Evolutionary conservation across 2,888 invertebrate genomes (phyloP).

Genomic region (Hedychridium roseum): DNA sequence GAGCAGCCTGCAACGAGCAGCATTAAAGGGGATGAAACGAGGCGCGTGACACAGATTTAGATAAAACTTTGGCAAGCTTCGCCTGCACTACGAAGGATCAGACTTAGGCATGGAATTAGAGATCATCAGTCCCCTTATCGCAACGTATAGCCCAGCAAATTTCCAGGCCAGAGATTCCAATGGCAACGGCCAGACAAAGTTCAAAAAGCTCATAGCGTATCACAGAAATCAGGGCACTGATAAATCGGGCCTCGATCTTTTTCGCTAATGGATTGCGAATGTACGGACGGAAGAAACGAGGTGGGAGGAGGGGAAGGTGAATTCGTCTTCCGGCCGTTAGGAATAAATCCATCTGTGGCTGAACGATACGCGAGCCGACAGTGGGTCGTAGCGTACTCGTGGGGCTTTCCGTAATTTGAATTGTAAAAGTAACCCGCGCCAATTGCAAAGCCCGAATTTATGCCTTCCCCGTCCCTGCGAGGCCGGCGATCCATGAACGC

Average conservation of each 20-base stretch:
- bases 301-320: not conserved
- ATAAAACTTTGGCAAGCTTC: constrained; percentile 36
- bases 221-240: no score
- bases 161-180: no score
- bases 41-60: constrained; percentile 50
- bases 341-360: no score
- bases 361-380: no score
- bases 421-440: constrained; percentile 60
- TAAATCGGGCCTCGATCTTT: no score
- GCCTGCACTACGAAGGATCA: not conserved
- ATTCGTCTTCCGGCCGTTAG: not conserved
- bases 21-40: not conserved
- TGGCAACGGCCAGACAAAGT: no score
- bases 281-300: no score
- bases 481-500: constrained; percentile 16
- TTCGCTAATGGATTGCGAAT: no score
- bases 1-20: constrained; percentile 14
- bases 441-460: constrained; percentile 54
- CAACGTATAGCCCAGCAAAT: no score
- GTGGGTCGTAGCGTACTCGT: no score
- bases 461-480: constrained; percentile 38
- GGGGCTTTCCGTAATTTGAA: constrained; percentile 62
- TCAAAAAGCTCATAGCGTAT: no score
- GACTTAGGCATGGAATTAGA: constrained; percentile 49
- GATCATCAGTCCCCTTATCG: no score